Evolutionary conservation across 1,140 invertebrate species (phyloP).

Genomic region (Rhopalosiphum maidis): DNA sequence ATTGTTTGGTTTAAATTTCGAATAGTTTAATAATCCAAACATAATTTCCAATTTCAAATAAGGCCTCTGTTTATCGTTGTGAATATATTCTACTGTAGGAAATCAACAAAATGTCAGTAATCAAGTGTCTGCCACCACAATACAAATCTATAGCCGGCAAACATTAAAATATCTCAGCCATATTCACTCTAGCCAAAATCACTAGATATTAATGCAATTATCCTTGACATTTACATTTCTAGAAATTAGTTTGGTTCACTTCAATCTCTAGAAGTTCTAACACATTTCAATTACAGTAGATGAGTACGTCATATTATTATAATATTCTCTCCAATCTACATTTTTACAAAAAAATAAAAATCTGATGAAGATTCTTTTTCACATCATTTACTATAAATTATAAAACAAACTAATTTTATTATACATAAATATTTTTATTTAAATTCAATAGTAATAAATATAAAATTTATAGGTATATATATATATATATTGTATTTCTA

Average conservation of each 20-base stretch:
- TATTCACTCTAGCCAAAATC: neutral
- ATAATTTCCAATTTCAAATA: neutral
- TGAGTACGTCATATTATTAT: neutral
- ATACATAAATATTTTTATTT: neutral
- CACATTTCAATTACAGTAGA: neutral
- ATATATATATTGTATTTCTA: neutral
- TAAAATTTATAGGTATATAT: too few species aligned
- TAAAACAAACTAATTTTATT: neutral
- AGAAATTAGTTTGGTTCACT: neutral
- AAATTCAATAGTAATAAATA: neutral
- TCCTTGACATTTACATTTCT: neutral
- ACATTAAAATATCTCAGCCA: neutral
- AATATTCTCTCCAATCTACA: neutral
- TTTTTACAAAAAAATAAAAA: neutral
- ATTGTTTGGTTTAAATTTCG: neutral
- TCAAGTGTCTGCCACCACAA: neutral
- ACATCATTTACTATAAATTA: neutral
- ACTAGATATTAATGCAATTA: slow-evolving; percentile 11
- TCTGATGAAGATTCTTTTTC: neutral
- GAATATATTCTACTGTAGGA: neutral
- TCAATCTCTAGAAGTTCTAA: neutral
- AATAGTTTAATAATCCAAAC: neutral
- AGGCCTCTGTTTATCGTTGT: neutral
- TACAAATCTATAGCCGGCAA: neutral
- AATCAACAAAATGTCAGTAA: slow-evolving; percentile 10